These are phyloP conservation scores for Orchestia grillus DNA, from an alignment of 1,140 invertebrate species.

Conservation along the genomic window DNA sequence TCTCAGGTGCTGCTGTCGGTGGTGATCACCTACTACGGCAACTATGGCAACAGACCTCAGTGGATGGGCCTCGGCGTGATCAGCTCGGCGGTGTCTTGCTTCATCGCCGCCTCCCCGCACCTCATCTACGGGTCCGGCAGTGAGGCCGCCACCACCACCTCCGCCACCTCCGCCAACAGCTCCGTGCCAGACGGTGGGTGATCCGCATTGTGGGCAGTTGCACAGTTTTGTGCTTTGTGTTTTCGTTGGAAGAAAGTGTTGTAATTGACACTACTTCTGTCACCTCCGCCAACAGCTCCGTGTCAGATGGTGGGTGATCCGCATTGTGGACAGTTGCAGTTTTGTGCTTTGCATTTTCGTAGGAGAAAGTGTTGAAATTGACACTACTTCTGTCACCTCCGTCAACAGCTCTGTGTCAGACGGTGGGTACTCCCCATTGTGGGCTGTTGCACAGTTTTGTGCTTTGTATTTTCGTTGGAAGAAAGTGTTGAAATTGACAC, in stretches of 20 bases:
- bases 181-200: background rate
- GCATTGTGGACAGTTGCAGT: background rate
- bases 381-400: background rate
- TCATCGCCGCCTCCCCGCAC: slow-evolving; percentile 78
- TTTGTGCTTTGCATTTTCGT: no score
- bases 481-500: no score
- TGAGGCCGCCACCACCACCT: slow-evolving; percentile 70
- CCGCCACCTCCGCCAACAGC: background rate
- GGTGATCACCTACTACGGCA: slow-evolving; percentile 77
- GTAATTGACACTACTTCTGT: no score
- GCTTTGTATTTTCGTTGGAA: no score
- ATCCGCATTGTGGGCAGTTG: background rate
- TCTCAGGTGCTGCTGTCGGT: slow-evolving; percentile 78
- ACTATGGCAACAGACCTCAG: slow-evolving; percentile 75
- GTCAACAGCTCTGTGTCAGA: background rate
- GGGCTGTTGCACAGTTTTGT: no score
- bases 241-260: no score
- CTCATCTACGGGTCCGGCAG: slow-evolving; percentile 78
- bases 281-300: no score
- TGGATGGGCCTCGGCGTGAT: slow-evolving; percentile 75
- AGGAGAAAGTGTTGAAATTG: no score
- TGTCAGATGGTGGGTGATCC: no score
- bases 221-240: no score
- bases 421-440: background rate
- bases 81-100: slow-evolving; percentile 74